Evolutionary conservation across 2,888 invertebrate genomes (phyloP), one percentile per base, ranked within the genome.

Genomic region (Heliconius aoede): DNA sequence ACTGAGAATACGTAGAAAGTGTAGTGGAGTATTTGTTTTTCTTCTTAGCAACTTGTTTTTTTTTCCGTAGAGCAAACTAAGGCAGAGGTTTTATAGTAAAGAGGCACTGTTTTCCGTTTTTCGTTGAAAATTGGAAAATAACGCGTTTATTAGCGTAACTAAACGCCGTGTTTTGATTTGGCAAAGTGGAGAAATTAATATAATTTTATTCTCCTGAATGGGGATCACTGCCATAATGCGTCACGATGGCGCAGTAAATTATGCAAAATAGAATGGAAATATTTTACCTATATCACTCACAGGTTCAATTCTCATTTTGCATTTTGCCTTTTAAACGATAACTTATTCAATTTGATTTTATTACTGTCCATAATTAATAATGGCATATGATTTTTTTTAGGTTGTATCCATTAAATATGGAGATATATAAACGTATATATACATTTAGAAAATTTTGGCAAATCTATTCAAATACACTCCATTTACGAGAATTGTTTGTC

Each of bases 401-500:
- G 18, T 18, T 5, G 46, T 46, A 46, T 46, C 46, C 18, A 46
- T 18, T n/a, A 21, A n/a, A 55, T n/a, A n/a, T 9, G 55, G 55
- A 9, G 9, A 55, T 4, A 13, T 5, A n/a, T 15, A 32, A 32
- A 11, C 11, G 9, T 11, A 11, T n/a, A 28, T 21, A 26, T 30
- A 28, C 1, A n/a, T 3, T 21, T 51, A 51, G 3, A n/a, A 9
- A 8, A n/a, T 55, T 55, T n/a, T n/a, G 8, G n/a, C n/a, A 62
- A 32, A 32, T 46, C 46, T 46, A 46, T 46, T 46, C 7, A 46
- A 46, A 46, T 46, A 62, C 21, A 32, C 32, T n/a, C 11, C 4
- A 64, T 32, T 64, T 64, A 11, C 9, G 21, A 64, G 62, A 64
- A 64, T n/a, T 64, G 32, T 64, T 9, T 32, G 32, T 18, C 62